Conservation (phyloP, 2,797 vertebrate genomes). For the Ispidina picta region DNA sequence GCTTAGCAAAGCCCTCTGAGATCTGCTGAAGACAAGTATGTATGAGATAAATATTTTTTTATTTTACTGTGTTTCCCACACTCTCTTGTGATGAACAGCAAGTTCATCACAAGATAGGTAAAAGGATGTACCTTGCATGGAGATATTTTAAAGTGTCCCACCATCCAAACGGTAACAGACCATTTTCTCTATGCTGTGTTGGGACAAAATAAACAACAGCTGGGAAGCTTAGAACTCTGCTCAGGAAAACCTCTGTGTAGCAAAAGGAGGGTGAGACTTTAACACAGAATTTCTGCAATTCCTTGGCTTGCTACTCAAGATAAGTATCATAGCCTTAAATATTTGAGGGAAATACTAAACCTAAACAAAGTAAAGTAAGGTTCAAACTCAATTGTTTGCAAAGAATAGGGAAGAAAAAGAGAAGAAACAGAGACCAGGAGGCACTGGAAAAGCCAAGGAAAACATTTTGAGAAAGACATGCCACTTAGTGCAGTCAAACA, state of each 20-base stretch:
- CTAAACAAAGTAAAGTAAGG: conserved; percentile 24
- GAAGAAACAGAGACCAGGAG: conserved; percentile 18
- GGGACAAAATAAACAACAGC: not conserved
- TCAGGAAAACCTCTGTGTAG: not conserved
- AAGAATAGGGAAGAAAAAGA: conserved; percentile 30
- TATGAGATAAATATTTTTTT: not conserved
- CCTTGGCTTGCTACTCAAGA: conserved; percentile 37
- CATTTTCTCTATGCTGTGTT: not conserved
- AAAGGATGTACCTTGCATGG: not conserved
- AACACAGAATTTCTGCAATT: conserved; percentile 48
- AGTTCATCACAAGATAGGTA: not conserved
- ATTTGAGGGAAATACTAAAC: conserved; percentile 57
- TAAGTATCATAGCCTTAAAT: conserved; percentile 47
- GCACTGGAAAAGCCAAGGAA: conserved; percentile 47
- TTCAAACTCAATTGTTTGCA: conserved; percentile 31
- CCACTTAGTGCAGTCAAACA: conserved; percentile 37
- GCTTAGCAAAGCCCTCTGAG: not conserved
- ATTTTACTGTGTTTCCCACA: not conserved
- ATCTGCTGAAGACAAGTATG: not conserved
- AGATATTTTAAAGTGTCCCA: not conserved
- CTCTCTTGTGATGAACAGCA: not conserved
- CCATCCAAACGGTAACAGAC: not conserved
- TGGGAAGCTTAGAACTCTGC: not conserved
- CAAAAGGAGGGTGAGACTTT: not conserved
- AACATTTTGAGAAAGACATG: conserved; percentile 35